Base-by-base conservation (phyloP, 1,140 invertebrate species). In the Druon quercuslanigerum region DNA sequence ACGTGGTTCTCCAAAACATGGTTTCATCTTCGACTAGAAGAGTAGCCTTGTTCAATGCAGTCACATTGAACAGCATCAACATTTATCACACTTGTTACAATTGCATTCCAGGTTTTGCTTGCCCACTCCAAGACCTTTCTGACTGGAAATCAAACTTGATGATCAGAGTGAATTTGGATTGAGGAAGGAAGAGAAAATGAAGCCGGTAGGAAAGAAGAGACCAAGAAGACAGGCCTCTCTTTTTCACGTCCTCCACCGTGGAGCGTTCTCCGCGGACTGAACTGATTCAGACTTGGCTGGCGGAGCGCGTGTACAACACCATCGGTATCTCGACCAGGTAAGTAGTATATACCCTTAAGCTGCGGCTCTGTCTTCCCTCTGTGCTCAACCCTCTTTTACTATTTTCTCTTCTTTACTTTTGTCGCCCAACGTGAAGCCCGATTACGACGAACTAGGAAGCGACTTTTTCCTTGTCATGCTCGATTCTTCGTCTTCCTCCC, bases 241-340 rank as follows among this genome's bases (percentile, higher is more conserved):
- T 9, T 46, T 46, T 46, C 40, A 87, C 87, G 88, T 90, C 88
- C 87, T 87, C 79, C 86, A 83, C 83, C 82, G 85, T 79, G 83
- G 86, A 90, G 87, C 86, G 88, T 86, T 86, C 83, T 86, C 86
- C 89, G 88, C 86, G 85, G 86, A 90, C 89, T 89, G 87, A 66
- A 33, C 12, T 17, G 52, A 86, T 87, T 84, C 83, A 72, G 80
- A 75, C 87, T 84, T 60, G 74, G 66, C 40, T 57, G 74, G 40
- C 83, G 77, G 51, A 84, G 82, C 79, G 80, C 79, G 40, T 46
- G 40, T 82, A 72, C 74, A 79, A 79, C 79, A 83, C 86, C 85
- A 86, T 87, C 86, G 86, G 85, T 88, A 87, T 88, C 86, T 87
- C 83, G 79, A 81, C 82, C 82, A 66, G 40, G 71, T 87, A 90